Conservation (phyloP, 2,888 invertebrate species). For the Thereva nobilitata region DNA sequence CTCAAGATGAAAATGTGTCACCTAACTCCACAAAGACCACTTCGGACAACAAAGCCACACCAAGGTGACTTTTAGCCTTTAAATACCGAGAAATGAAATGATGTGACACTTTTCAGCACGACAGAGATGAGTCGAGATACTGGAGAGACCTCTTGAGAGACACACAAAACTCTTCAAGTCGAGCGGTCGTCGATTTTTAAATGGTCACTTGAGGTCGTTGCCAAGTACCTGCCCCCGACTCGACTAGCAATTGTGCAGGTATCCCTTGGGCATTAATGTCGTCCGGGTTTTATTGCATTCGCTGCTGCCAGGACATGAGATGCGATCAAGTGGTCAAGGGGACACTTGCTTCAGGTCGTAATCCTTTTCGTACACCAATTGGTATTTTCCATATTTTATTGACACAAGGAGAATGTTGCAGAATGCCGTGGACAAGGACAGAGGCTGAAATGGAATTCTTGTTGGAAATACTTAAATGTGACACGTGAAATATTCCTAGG, state of each 20-base stretch:
- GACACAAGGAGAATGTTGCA: too few relatives aligned
- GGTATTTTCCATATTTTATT: neutral
- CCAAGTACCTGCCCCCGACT: conserved; percentile 12
- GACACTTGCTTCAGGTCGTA: conserved; percentile 20
- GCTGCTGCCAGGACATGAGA: conserved; percentile 3
- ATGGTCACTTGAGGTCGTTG: conserved; percentile 25
- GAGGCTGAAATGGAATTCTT: too few relatives aligned
- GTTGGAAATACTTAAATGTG: too few relatives aligned
- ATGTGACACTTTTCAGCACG: conserved; percentile 21
- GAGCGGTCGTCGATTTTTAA: neutral
- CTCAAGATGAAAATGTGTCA: neutral
- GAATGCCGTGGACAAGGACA: too few relatives aligned
- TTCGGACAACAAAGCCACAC: conserved; percentile 1
- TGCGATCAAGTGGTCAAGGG: conserved; percentile 6
- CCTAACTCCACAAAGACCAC: neutral
- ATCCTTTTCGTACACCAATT: conserved; percentile 15
- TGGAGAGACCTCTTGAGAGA: too few relatives aligned
- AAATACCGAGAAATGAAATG: conserved; percentile 18
- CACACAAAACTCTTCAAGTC: too few relatives aligned
- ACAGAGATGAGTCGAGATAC: conserved; percentile 21
- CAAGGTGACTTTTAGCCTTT: conserved; percentile 18
- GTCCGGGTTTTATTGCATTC: conserved; percentile 1
- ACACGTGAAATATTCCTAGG: too few relatives aligned
- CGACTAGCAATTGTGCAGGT: neutral
- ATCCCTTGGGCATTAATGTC: neutral